phyloP scores from a whole-genome alignment of 2,113 vertebrate genomes.

The Peromyscus leucopus region DNA sequence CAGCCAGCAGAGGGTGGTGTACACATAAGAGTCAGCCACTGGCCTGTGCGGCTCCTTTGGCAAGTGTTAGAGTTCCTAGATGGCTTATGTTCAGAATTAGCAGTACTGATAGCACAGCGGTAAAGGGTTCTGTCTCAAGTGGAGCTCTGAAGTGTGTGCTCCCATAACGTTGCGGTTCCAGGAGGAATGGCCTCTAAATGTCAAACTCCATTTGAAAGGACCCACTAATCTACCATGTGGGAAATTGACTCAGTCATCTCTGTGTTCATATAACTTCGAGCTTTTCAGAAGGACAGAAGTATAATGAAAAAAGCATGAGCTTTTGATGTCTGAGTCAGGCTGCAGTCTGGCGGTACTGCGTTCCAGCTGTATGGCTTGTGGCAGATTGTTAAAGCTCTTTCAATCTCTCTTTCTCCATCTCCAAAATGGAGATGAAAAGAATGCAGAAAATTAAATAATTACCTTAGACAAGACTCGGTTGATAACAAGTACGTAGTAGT shows the following conservation, averaged over 20 bases:
- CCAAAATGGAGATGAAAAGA: not conserved
- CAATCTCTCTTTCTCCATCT: not conserved
- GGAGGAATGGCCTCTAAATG: constrained; percentile 54
- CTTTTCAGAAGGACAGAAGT: not conserved
- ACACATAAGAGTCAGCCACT: constrained; percentile 43
- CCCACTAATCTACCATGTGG: constrained; percentile 42
- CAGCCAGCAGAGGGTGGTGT: constrained; percentile 79
- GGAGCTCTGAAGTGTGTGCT: constrained; percentile 63
- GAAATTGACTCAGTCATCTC: constrained; percentile 49
- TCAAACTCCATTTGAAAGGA: constrained; percentile 66
- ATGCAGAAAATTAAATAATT: constrained; percentile 48
- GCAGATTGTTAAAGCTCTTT: constrained; percentile 22
- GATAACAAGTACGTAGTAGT: not conserved
- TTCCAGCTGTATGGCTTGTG: not conserved
- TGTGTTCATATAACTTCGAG: constrained; percentile 53
- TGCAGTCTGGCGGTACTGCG: not conserved
- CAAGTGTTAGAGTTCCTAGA: constrained; percentile 67
- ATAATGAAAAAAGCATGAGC: not conserved
- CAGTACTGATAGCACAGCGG: constrained; percentile 74
- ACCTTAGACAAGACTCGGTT: constrained; percentile 6
- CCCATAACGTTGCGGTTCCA: constrained; percentile 50
- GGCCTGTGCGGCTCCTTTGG: constrained; percentile 27
- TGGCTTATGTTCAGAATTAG: constrained; percentile 78
- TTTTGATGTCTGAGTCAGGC: constrained; percentile 48
- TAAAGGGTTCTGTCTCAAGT: constrained; percentile 69